phyloP scores from a whole-genome alignment of 2,888 invertebrate species.

The Aleiodes leptofemur region DNA sequence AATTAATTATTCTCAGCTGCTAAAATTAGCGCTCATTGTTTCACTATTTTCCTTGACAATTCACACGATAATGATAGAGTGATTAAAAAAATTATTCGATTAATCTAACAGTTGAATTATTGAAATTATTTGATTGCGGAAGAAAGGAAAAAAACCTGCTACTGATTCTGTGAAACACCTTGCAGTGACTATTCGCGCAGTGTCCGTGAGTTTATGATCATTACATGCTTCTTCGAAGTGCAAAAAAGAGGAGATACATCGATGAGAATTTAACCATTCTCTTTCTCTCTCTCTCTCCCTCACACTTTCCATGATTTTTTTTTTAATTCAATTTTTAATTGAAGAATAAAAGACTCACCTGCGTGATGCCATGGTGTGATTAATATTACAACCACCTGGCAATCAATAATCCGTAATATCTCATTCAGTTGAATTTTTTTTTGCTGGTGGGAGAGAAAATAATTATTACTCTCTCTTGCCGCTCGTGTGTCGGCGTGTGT shows the following conservation, averaged over 20 bases:
- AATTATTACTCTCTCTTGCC: neutral
- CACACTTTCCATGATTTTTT: neutral
- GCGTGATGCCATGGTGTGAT: conserved; percentile 73
- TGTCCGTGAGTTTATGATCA: conserved; percentile 65
- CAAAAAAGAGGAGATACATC: conserved; percentile 2
- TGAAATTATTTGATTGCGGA: no score
- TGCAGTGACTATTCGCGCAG: conserved; percentile 54
- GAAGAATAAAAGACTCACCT: conserved; percentile 67
- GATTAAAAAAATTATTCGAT: no score
- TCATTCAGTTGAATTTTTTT: conserved; percentile 45
- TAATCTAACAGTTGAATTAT: conserved; percentile 42
- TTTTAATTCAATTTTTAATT: neutral
- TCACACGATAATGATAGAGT: no score
- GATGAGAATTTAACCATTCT: conserved; percentile 40
- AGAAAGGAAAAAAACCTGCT: no score
- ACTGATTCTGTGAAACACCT: conserved; percentile 39
- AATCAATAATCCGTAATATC: conserved; percentile 66
- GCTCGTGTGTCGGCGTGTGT: conserved; percentile 44
- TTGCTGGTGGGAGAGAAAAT: neutral
- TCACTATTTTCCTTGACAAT: no score
- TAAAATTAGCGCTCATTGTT: no score
- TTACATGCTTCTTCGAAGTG: conserved; percentile 49
- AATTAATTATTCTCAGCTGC: no score
- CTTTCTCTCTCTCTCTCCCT: neutral
- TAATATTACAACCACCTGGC: conserved; percentile 63